Base-by-base conservation (phyloP, 2,797 vertebrate genomes). In the Prionace glauca region DNA sequence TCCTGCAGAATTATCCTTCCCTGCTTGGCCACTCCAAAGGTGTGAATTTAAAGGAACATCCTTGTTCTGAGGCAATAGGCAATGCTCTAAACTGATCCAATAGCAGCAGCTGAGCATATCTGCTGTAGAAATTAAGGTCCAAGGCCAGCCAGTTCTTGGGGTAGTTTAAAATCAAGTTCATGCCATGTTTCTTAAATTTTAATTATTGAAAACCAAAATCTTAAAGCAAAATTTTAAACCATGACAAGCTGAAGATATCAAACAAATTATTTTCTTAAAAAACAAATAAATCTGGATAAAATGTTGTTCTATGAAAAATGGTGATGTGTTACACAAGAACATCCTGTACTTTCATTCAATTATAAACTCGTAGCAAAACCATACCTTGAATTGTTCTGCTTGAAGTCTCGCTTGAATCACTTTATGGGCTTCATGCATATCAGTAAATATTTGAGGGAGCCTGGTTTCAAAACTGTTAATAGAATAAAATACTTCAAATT, bases 341-440 rank as follows among this genome's bases (percentile, higher is more conserved):
- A 12, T n/a, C 2, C n/a, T 22, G 20, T 16, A 11, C n/a, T 92
- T 36, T 67, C 32, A 24, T 90, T 67, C 62, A 92, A 92, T 22
- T 92, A 67, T 67, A 92, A 92, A 92, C 18, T 92, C 62, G n/a
- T 20, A 36, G 1, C 56, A 91, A 88, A 79, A n/a, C 14, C 96
- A 95, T 96, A 98, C 98, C 98, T 98, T 98, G 96, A 98, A 98
- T 97, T 98, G 98, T 95, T 98, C 98, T 0, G 98, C 98, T 96
- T 98, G 98, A 96, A 98, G 97, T 95, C 98, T 97, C 95, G 98
- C 98, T 96, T 98, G 98, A 93, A 98, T 98, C 96, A 98, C 98
- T 96, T 97, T 97, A 95, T 98, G 97, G 0, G 97, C 97, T 79
- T 97, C 97, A 62, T 98, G 97, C 32, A 98, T 97, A 96, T 98